Base-by-base conservation (phyloP, 2,797 vertebrate species). In the Malurus leucopterus region DNA sequence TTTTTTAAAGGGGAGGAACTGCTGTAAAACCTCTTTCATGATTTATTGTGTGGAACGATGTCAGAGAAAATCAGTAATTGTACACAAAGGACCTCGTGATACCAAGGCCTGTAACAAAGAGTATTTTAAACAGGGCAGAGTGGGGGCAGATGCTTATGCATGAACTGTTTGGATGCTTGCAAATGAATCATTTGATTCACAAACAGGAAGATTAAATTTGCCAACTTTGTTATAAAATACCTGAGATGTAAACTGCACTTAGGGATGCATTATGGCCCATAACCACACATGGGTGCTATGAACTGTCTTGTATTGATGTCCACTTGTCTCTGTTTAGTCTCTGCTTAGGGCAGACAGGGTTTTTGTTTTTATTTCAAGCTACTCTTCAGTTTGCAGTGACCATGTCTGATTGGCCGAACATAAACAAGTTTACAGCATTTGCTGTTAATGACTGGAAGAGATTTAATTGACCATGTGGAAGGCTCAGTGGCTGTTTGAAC, bases 51-150 rank as follows among this genome's bases (percentile, higher is more conserved):
- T 69, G 61, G 57, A 75, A 40, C 44, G 7, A 13, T 65, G 62
- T 63, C 34, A 43, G 84, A 64, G 74, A 57, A 87, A 72, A 84
- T 76, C 65, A 71, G 79, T 62, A 86, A 69, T 55, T 88, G 55
- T 89, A 57, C 71, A 89, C 92, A 89, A 92, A 88, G 67, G 71
- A 73, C 88, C 92, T 92, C 2, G 57, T 94, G 92, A 93, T 43
- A 51, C 27, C 67, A 61, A 58, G 2, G 83, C 40, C 34, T 47
- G 46, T 55, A 88, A 93, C 89, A 95, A 93, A 89, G 87, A 69
- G 40, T 54, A 78, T 80, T 77, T 89, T 82, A 88, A 92, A 75
- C 70, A 86, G 61, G 49, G 51, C 53, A 40, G 13, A 36, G 80
- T 16, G 80, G 92, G 86, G 86, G 86, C 61, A 86, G 89, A 94